Conservation (phyloP, 2,113 vertebrate genomes). For the Ancistrus triradiatus region DNA sequence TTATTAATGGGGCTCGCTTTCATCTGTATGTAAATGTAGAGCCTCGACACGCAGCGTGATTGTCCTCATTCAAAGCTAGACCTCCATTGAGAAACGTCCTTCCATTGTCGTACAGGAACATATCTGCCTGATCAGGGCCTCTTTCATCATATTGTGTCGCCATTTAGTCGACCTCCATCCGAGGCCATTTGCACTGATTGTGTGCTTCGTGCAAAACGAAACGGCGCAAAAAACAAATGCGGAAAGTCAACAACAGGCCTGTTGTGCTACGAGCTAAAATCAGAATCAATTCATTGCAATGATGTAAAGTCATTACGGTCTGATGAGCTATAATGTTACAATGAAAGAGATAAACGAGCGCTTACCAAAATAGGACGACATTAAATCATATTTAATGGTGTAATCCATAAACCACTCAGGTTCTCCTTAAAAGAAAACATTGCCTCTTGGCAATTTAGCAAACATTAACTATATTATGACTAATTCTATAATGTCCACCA, state of each 20-base stretch:
- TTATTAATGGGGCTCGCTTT: conserved; percentile 4
- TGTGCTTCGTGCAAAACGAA: conserved; percentile 23
- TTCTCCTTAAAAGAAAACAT: too few relatives aligned
- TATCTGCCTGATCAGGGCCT: conserved; percentile 2
- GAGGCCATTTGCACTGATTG: conserved; percentile 35
- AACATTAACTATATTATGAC: too few relatives aligned
- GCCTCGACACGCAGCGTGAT: not conserved
- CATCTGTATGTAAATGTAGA: conserved; percentile 27
- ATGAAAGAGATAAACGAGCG: too few relatives aligned
- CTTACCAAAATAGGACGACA: too few relatives aligned
- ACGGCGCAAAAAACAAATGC: conserved; percentile 14
- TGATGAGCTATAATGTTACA: too few relatives aligned
- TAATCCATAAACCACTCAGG: too few relatives aligned
- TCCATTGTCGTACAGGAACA: conserved; percentile 20
- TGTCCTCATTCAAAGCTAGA: conserved; percentile 5
- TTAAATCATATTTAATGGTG: too few relatives aligned
- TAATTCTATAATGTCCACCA: too few relatives aligned
- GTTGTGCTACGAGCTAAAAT: conserved; percentile 4
- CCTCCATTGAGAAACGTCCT: not conserved
- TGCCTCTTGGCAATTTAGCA: too few relatives aligned
- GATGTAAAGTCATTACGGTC: too few relatives aligned
- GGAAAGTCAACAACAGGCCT: conserved; percentile 16
- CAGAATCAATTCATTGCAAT: conserved; percentile 38
- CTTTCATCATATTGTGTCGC: conserved; percentile 26
- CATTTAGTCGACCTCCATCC: conserved; percentile 8